Percentiles rank a stretch among this genome's conserved stretches.
Conservation (phyloP, 2,888 invertebrate genomes). For the Lochmaea crataegi region DNA sequence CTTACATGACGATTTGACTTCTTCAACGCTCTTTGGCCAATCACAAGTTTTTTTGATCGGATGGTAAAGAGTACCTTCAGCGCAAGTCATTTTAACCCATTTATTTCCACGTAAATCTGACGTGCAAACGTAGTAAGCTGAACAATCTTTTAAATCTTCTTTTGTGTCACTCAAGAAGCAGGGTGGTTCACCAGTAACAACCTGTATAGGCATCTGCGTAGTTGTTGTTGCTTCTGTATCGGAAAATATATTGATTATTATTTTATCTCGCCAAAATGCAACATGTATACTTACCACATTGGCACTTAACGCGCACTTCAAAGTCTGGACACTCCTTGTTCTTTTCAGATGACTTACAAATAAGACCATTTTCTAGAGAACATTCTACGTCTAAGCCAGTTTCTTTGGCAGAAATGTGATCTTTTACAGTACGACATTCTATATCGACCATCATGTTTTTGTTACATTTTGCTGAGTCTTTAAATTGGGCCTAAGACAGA, state of each 20-base stretch:
- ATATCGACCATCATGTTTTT: constrained; percentile 76
- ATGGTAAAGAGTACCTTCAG: constrained; percentile 75
- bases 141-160: constrained; percentile 75
- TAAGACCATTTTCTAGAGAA: constrained; percentile 77
- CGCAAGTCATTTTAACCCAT: constrained; percentile 74
- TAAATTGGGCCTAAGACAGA: constrained; percentile 60
- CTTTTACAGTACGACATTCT: constrained; percentile 78
- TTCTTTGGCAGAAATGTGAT: constrained; percentile 73
- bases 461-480: constrained; percentile 67
- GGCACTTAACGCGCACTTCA: constrained; percentile 82
- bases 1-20: constrained; percentile 72
- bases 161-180: constrained; percentile 68
- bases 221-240: constrained; percentile 4
- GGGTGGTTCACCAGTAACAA: constrained; percentile 38
- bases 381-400: constrained; percentile 83
- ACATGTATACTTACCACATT: constrained; percentile 65
- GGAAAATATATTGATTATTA: not conserved
- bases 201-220: not conserved
- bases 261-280: too few species aligned
- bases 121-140: constrained; percentile 77
- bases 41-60: constrained; percentile 69
- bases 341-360: constrained; percentile 68
- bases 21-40: constrained; percentile 66
- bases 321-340: constrained; percentile 78
- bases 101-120: constrained; percentile 61